phyloP scores from a whole-genome alignment of 2,797 vertebrate genomes.

The Myripristis jacobus region DNA sequence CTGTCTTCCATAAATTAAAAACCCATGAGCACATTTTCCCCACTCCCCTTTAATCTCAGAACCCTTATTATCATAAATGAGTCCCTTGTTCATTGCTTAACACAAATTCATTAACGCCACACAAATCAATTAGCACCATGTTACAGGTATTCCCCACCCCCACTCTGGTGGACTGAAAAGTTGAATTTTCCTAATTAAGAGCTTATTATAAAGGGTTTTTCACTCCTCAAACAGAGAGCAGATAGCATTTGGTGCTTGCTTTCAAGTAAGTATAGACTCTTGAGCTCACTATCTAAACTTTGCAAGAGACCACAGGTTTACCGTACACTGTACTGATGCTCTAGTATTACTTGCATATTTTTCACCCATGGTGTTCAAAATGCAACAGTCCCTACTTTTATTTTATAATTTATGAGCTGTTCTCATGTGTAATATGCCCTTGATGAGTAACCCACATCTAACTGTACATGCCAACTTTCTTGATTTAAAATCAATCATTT shows the following conservation, averaged over 20 bases:
- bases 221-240: slow-evolving; percentile 43
- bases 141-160: slow-evolving; percentile 42
- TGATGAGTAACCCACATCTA: too few relatives aligned
- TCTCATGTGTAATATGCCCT: too few relatives aligned
- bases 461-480: too few relatives aligned
- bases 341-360: too few relatives aligned
- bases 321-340: background rate
- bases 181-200: slow-evolving; percentile 61
- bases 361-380: too few relatives aligned
- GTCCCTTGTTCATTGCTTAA: slow-evolving; percentile 46
- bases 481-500: too few relatives aligned
- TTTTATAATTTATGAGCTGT: too few relatives aligned
- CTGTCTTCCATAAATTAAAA: slow-evolving; percentile 7
- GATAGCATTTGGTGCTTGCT: too few relatives aligned
- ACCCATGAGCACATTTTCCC: background rate
- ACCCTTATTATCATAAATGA: slow-evolving; percentile 12
- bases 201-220: slow-evolving; percentile 56
- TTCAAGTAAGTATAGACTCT: background rate
- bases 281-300: too few relatives aligned
- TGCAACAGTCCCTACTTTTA: too few relatives aligned
- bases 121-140: slow-evolving; percentile 58
- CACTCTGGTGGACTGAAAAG: slow-evolving; percentile 38
- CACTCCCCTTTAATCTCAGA: slow-evolving; percentile 13
- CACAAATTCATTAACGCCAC: slow-evolving; percentile 62
- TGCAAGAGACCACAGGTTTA: background rate